These are phyloP conservation scores for Dipus sagitta DNA, from an alignment of 2,797 vertebrate genomes.

Conservation along the genomic window DNA sequence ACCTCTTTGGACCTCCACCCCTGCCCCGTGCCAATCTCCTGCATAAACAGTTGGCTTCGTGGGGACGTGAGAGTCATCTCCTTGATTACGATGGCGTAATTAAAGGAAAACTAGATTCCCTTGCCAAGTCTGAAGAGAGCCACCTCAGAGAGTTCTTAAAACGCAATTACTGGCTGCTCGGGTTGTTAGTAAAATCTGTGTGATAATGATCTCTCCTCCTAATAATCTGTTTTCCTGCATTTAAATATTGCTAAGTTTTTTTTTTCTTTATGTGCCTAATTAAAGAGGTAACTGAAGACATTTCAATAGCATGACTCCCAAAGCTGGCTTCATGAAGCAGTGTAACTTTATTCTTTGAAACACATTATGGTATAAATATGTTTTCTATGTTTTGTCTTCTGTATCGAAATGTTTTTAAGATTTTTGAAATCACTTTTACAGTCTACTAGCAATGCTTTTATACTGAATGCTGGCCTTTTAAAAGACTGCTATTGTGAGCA, in stretches of 20 bases:
- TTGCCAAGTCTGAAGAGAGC: conserved; percentile 72
- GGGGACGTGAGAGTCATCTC: conserved; percentile 78
- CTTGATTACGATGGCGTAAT: conserved; percentile 87
- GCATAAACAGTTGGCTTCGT: conserved; percentile 77
- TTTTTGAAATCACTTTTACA: not conserved
- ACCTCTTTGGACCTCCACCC: conserved; percentile 27
- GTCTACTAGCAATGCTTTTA: not conserved
- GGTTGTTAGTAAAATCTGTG: conserved; percentile 87
- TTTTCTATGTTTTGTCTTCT: conserved; percentile 38
- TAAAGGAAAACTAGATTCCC: conserved; percentile 85
- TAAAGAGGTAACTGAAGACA: not conserved
- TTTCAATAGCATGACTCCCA: not conserved
- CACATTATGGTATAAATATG: not conserved
- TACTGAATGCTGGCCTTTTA: not conserved
- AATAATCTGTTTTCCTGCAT: conserved; percentile 86
- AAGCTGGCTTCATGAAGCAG: conserved; percentile 5
- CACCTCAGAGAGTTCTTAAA: conserved; percentile 87
- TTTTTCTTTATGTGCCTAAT: conserved; percentile 58
- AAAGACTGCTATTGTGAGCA: not conserved
- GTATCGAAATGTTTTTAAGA: not conserved
- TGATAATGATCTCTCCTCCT: conserved; percentile 83
- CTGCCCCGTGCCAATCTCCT: conserved; percentile 63
- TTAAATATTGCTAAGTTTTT: conserved; percentile 80
- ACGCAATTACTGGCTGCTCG: conserved; percentile 86
- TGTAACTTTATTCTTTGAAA: not conserved